These are phyloP conservation scores for Mesoligia furuncula DNA, from an alignment of 2,888 invertebrate species.

Conservation along the genomic window DNA sequence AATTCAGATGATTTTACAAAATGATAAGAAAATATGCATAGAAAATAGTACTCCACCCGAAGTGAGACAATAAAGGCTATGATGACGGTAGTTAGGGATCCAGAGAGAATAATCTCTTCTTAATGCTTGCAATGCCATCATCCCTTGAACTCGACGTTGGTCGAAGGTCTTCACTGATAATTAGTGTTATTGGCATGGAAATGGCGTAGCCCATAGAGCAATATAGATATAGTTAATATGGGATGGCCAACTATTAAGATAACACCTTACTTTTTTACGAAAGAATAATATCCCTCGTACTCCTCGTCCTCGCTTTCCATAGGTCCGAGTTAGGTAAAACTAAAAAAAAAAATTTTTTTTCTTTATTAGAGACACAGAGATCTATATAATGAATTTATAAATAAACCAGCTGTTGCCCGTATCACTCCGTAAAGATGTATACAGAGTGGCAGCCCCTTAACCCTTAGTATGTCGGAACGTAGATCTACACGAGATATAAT, in stretches of 20 bases:
- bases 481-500: too few species aligned
- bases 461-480: too few species aligned
- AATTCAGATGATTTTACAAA: background rate
- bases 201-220: too few species aligned
- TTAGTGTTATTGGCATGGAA: background rate
- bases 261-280: background rate
- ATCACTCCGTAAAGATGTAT: background rate
- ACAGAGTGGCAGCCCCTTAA: background rate
- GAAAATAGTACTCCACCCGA: background rate
- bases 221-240: background rate
- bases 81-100: background rate
- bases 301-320: background rate
- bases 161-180: background rate
- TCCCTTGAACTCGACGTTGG: background rate
- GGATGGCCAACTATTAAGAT: background rate
- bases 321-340: background rate
- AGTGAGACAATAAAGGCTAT: background rate
- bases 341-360: background rate
- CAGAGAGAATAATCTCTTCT: constrained; percentile 6
- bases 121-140: background rate
- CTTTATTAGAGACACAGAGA: background rate
- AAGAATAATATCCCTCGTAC: background rate
- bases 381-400: too few species aligned
- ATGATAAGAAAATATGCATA: background rate
- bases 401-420: background rate